Evolutionary conservation across 2,797 vertebrate species (phyloP).

Genomic region (Argentina silus): DNA sequence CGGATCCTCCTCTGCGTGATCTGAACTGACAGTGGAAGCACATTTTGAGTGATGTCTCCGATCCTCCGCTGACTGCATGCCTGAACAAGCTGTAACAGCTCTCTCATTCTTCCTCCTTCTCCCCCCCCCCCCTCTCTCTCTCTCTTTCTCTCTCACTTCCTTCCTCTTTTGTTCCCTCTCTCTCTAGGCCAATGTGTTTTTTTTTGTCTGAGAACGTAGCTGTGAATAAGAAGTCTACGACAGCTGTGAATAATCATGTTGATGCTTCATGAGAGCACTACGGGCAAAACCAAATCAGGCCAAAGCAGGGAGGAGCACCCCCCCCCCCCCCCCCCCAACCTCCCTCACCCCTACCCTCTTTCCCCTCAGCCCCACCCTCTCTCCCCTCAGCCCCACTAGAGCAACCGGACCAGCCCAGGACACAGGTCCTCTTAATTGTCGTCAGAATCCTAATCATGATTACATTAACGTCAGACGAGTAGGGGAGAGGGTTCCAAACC

Average conservation of each 20-base stretch:
- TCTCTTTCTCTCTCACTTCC: background rate
- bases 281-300: no score
- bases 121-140: background rate
- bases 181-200: background rate
- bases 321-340: slow-evolving; percentile 30
- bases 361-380: slow-evolving; percentile 38
- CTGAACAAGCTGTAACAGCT: slow-evolving; percentile 31
- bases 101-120: background rate
- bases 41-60: slow-evolving; percentile 23
- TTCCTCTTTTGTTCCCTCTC: background rate
- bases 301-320: slow-evolving; percentile 27
- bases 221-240: slow-evolving; percentile 5
- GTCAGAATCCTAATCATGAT: slow-evolving; percentile 50
- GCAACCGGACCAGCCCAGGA: slow-evolving; percentile 49
- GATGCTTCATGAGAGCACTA: slow-evolving; percentile 33
- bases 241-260: slow-evolving; percentile 29
- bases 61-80: slow-evolving; percentile 5
- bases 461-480: slow-evolving; percentile 35
- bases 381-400: slow-evolving; percentile 31
- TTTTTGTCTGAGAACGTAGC: background rate
- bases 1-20: slow-evolving; percentile 24
- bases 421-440: slow-evolving; percentile 57
- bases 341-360: slow-evolving; percentile 2
- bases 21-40: slow-evolving; percentile 27
- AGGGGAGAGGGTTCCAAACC: slow-evolving; percentile 20